These are phyloP conservation scores for Oryzaephilus surinamensis DNA, from an alignment of 1,140 invertebrate genomes.

Conservation along the genomic window DNA sequence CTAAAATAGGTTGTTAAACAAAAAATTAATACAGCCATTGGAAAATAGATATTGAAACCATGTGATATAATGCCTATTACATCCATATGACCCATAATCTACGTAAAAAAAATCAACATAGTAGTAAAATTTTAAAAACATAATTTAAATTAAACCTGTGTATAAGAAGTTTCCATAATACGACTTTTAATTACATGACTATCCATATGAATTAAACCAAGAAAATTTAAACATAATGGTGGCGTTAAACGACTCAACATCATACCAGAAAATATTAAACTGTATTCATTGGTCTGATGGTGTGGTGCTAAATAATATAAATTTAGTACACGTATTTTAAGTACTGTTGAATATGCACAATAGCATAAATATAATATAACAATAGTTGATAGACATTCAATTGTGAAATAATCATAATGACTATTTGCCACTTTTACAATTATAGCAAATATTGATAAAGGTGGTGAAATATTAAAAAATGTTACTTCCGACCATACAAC, in stretches of 20 bases:
- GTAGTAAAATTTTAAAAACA: slow-evolving; percentile 4
- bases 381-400: slow-evolving; percentile 82
- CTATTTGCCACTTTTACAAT: slow-evolving; percentile 72
- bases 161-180: slow-evolving; percentile 78
- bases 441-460: slow-evolving; percentile 89
- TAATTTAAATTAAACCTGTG: slow-evolving; percentile 52
- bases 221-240: slow-evolving; percentile 96
- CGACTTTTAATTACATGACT: slow-evolving; percentile 83
- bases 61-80: slow-evolving; percentile 93
- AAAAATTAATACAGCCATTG: slow-evolving; percentile 89
- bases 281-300: slow-evolving; percentile 98
- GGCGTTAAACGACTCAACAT: slow-evolving; percentile 94
- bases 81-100: slow-evolving; percentile 99
- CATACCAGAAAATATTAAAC: slow-evolving; percentile 96
- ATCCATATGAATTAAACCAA: slow-evolving; percentile 96
- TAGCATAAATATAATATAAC: slow-evolving; percentile 92
- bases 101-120: slow-evolving; percentile 27
- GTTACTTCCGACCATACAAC: slow-evolving; percentile 99
- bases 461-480: slow-evolving; percentile 86
- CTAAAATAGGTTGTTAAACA: slow-evolving; percentile 93
- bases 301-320: slow-evolving; percentile 94
- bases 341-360: slow-evolving; percentile 95
- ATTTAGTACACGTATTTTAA: slow-evolving; percentile 93
- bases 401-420: slow-evolving; percentile 87
- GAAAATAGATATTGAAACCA: slow-evolving; percentile 99